Conservation (phyloP, 2,797 vertebrate species). For the Columba guinea region DNA sequence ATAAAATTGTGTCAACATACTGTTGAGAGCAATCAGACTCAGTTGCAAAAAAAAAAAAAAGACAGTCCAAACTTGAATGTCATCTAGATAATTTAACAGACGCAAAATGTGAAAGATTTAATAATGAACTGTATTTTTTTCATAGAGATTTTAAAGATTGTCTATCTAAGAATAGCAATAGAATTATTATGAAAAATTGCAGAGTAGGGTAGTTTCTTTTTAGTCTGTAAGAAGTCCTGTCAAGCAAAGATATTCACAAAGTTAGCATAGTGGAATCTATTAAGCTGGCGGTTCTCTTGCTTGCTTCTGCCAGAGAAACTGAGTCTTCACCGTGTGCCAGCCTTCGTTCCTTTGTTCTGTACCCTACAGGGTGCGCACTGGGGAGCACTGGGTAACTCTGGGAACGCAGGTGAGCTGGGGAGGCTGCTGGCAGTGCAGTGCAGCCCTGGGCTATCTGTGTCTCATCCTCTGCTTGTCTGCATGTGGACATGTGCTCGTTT, state of each 20-base stretch:
- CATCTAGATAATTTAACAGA: neutral
- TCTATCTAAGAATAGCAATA: neutral
- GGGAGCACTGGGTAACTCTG: neutral
- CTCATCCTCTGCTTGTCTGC: neutral
- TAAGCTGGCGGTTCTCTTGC: neutral
- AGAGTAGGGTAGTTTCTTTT: neutral
- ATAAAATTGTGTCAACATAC: neutral
- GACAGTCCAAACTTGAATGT: neutral
- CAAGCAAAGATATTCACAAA: neutral
- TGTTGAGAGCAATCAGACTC: neutral
- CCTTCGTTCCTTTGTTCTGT: neutral
- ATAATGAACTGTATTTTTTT: neutral
- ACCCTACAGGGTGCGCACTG: neutral
- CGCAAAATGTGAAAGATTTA: neutral
- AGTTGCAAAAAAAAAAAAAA: neutral
- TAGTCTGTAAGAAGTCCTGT: neutral
- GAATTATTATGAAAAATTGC: neutral
- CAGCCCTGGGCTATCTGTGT: neutral
- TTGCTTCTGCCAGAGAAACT: neutral
- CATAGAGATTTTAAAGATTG: neutral
- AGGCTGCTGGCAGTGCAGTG: neutral
- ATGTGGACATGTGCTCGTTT: rapidly evolving
- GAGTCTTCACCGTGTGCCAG: neutral
- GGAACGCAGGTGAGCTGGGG: neutral
- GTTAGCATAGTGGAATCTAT: neutral